A percentile compares a stretch with the other conserved stretches of the same genome.
phyloP scores from a whole-genome alignment of 2,888 invertebrate species.

The Prosopocoilus inquinatus region DNA sequence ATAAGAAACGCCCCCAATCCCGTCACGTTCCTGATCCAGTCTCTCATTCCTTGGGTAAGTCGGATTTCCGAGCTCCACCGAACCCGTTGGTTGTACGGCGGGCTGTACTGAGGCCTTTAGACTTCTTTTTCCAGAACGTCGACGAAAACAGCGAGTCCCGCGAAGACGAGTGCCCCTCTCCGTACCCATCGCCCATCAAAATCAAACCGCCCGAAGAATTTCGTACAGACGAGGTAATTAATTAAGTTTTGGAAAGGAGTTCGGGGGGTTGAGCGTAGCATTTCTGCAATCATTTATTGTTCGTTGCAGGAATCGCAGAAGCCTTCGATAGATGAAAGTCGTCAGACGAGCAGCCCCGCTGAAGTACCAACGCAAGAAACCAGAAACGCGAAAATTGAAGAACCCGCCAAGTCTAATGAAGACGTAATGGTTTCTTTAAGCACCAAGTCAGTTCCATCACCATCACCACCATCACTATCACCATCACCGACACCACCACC shows the following conservation, averaged over 20 bases:
- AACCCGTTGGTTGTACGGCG: neutral
- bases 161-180: slow-evolving; percentile 23
- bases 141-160: slow-evolving; percentile 10
- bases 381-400: neutral
- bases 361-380: too few species aligned
- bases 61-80: neutral
- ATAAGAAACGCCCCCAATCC: slow-evolving; percentile 89
- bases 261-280: too few species aligned
- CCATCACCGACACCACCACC: too few species aligned
- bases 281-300: neutral
- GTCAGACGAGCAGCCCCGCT: too few species aligned
- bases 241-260: too few species aligned
- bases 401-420: neutral
- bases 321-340: neutral
- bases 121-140: neutral
- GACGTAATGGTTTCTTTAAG: too few species aligned
- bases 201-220: slow-evolving; percentile 16
- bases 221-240: slow-evolving; percentile 6
- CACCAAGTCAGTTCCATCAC: too few species aligned
- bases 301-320: too few species aligned
- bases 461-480: too few species aligned
- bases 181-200: slow-evolving; percentile 30
- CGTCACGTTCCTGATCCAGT: slow-evolving; percentile 88
- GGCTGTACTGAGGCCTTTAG: neutral
- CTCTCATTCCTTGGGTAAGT: slow-evolving; percentile 71